Percentiles rank a stretch among this genome's conserved stretches.
phyloP scores from a whole-genome alignment of 2,113 vertebrate genomes.

The Dipodomys stephensi region DNA sequence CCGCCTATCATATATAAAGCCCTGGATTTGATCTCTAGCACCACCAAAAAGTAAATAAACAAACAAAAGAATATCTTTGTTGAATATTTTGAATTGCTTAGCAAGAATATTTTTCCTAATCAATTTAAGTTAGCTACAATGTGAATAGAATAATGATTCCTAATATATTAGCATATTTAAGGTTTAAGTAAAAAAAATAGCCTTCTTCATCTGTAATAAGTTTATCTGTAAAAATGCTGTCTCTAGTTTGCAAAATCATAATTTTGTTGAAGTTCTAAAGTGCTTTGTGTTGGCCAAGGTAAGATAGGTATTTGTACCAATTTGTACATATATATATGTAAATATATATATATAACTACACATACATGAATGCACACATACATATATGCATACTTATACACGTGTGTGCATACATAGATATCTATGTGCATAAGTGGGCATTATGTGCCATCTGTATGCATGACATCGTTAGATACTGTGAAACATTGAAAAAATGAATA shows the following conservation, averaged over 20 bases:
- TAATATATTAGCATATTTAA: background rate
- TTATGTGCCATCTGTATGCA: background rate
- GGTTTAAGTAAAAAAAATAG: constrained; percentile 39
- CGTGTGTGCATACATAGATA: no score
- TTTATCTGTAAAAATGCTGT: background rate
- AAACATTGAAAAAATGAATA: background rate
- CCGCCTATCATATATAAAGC: background rate
- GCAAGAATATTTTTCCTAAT: background rate
- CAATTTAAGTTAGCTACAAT: background rate
- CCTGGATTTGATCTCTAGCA: background rate
- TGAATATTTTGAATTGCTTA: background rate
- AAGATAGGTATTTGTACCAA: background rate
- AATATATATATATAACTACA: background rate
- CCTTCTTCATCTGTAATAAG: background rate
- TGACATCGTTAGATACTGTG: background rate
- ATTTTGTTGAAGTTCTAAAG: background rate
- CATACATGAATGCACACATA: background rate
- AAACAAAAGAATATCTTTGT: background rate
- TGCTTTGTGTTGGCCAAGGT: background rate
- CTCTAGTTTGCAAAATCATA: constrained; percentile 7
- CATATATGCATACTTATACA: background rate
- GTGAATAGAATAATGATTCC: background rate
- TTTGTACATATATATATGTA: background rate
- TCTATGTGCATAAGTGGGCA: background rate
- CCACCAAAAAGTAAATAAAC: background rate